Evolutionary conservation across 2,113 vertebrate species (phyloP), one percentile per base, ranked within the genome.

Genomic region (Okapia johnstoni): DNA sequence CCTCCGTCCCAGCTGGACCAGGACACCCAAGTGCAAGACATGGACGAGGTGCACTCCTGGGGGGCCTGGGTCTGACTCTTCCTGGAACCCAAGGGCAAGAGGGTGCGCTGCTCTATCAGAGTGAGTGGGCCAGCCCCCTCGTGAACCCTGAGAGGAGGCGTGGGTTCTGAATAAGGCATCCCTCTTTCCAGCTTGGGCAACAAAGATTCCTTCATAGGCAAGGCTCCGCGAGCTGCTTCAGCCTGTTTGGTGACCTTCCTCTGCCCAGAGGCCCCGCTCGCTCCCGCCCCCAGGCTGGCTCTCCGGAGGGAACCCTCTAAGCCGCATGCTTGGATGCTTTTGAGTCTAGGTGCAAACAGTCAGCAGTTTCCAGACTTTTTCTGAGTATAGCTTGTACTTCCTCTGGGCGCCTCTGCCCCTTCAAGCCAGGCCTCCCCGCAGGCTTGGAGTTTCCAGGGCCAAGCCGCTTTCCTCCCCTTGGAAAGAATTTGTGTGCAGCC

Each of bases 21-120:
- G 98, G 99, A 99, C 97, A 99, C 99, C 12, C 99, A 99, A 99
- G 99, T 99, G 85, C 99, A 99, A 97, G 99, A 99, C 96, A 99
- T 99, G 99, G 99, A 99, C 83, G 99, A 99, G 99, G 99, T 99
- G 93, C 70, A 36, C 14, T 57, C 2, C 21, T 5, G 11, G 0
- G 0, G 25, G 70, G 46, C n/a, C 46, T 26, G 0, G 3, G n/a
- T 48, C 16, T 61, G 85, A 21, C 54, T 46, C 88, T 14, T 21
- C 16, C 58, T 63, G 46, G 58, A 88, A 14, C 52, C 46, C 23
- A 4, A 61, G 17, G 83, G 36, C 12, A 40, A 26, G 7, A 0
- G 43, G 30, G 57, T 76, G 36, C 6, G n/a, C 4, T 77, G 7
- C 36, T n/a, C 46, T 2, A 2, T 25, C 11, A 46, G n/a, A 81